Percentiles rank a stretch among this genome's conserved stretches.
These are phyloP conservation scores for Drosophila villosipedis DNA, from an alignment of 2,888 invertebrate genomes.

Conservation along the genomic window DNA sequence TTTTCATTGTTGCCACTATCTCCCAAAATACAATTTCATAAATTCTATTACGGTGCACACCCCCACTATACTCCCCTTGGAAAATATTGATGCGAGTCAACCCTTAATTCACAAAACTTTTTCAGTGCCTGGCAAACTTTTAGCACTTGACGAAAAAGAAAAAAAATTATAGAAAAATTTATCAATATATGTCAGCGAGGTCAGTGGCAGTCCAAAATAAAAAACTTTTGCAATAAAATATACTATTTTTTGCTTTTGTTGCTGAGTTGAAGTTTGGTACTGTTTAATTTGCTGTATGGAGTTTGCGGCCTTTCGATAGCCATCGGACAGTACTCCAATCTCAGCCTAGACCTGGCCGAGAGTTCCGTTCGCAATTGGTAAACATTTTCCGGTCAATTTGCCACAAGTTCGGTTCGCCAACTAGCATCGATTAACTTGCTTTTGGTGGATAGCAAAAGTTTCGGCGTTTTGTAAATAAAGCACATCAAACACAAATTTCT, in stretches of 20 bases:
- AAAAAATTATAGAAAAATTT: conserved; percentile 23
- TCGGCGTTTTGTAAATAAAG: conserved; percentile 64
- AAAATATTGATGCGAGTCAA: conserved; percentile 19
- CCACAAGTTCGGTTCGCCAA: conserved; percentile 51
- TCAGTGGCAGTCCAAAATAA: conserved; percentile 21
- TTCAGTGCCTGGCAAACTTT: conserved; percentile 51
- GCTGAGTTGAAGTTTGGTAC: conserved; percentile 28
- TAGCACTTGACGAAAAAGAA: conserved; percentile 54
- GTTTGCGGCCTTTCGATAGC: conserved; percentile 45
- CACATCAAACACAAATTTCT: conserved; percentile 48
- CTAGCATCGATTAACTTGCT: conserved; percentile 74
- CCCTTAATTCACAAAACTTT: conserved; percentile 55
- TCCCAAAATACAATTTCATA: conserved; percentile 72
- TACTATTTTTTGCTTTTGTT: conserved; percentile 9
- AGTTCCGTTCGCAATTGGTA: conserved; percentile 74
- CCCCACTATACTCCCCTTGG: background rate
- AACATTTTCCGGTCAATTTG: conserved; percentile 80
- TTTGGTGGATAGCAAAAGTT: conserved; percentile 38
- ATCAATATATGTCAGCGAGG: conserved; percentile 62
- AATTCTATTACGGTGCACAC: conserved; percentile 64
- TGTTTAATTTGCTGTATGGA: conserved; percentile 63
- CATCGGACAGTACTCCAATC: conserved; percentile 49
- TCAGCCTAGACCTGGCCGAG: conserved; percentile 30
- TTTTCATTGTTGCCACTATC: conserved; percentile 48
- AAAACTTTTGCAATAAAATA: conserved; percentile 62